Evolutionary conservation across 2,113 vertebrate genomes (phyloP).

Genomic region (Porphyrio hochstetteri): DNA sequence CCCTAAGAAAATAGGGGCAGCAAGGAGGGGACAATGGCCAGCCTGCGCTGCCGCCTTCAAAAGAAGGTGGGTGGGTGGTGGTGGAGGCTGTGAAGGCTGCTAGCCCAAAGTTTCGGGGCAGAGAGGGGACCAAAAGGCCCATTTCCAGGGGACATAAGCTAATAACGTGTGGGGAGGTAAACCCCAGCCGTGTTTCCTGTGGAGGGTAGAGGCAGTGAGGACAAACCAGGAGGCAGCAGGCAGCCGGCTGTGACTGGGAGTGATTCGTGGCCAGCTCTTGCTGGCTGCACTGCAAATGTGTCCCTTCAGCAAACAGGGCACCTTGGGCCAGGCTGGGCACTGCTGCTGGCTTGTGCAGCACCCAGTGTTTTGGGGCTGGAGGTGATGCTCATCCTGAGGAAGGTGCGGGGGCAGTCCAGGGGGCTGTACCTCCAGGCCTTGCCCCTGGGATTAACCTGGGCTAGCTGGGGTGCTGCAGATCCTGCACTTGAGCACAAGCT

Average conservation of each 20-base stretch:
- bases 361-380: neutral
- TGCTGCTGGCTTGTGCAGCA: neutral
- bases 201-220: neutral
- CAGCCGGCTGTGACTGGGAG: neutral
- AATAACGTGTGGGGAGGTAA: neutral
- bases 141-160: neutral
- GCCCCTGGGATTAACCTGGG: neutral
- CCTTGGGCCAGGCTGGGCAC: neutral
- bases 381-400: neutral
- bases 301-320: neutral
- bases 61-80: conserved; percentile 11
- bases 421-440: neutral
- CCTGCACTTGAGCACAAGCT: neutral
- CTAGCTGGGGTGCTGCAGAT: neutral
- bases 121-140: neutral
- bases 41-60: neutral
- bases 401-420: neutral
- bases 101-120: neutral
- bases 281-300: neutral
- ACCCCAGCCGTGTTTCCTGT: neutral
- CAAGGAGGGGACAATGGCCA: neutral
- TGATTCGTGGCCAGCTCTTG: neutral
- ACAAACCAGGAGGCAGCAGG: conserved; percentile 27
- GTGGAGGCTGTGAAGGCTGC: neutral
- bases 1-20: neutral